phyloP scores from a whole-genome alignment of 2,797 vertebrate species.

The Rhadinocentrus ornatus region DNA sequence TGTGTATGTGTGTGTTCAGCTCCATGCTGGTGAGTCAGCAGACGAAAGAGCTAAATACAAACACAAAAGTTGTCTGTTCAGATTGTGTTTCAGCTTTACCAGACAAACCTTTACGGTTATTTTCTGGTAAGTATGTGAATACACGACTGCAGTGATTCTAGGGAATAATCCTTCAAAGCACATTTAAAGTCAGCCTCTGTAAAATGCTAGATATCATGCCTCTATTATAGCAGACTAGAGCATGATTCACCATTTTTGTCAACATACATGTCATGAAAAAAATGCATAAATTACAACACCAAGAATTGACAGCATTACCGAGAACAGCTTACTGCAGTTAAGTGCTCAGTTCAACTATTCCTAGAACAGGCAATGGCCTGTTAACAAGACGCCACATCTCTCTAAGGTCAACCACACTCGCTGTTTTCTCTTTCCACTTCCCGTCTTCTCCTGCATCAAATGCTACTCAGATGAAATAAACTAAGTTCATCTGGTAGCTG shows the following conservation, averaged over 20 bases:
- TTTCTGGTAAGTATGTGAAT: not conserved
- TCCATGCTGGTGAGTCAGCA: conserved; percentile 43
- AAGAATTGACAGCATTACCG: not conserved
- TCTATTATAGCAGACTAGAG: too few relatives aligned
- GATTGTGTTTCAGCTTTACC: conserved; percentile 27
- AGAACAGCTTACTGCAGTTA: not conserved
- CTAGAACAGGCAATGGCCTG: conserved; percentile 5
- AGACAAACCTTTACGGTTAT: not conserved
- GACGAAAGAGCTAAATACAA: not conserved
- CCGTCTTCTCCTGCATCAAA: not conserved
- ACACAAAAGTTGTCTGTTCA: conserved; percentile 9
- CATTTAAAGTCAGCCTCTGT: not conserved
- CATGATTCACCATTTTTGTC: too few relatives aligned
- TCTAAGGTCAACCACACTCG: conserved; percentile 1
- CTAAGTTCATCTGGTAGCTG: conserved; percentile 27
- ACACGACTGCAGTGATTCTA: not conserved
- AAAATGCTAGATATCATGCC: not conserved
- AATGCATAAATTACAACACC: not conserved
- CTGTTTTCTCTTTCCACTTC: not conserved
- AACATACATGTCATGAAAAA: not conserved
- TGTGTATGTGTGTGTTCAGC: conserved; percentile 10
- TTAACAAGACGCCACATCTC: conserved; percentile 4
- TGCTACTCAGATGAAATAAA: conserved; percentile 24
- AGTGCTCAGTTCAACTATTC: not conserved
- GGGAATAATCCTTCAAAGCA: not conserved